These are phyloP conservation scores for Chaetophractus vellerosus DNA, from an alignment of 2,797 vertebrate genomes.

Conservation along the genomic window DNA sequence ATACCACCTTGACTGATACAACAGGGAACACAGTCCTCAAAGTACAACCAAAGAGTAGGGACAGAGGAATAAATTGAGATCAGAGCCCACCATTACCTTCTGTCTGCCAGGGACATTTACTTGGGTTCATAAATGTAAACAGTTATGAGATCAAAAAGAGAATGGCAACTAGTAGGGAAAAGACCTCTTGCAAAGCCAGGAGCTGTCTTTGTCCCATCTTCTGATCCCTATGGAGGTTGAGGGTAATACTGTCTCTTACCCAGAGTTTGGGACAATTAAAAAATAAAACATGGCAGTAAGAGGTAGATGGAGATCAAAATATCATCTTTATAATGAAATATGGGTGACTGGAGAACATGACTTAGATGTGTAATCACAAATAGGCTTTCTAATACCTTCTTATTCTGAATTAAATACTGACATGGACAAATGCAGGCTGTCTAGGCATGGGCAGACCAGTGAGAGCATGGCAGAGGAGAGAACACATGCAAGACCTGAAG, in stretches of 20 bases:
- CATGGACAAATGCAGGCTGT: not conserved
- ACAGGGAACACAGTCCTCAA: not conserved
- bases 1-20: conserved; percentile 1
- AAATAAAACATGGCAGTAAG: conserved; percentile 46
- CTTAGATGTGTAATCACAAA: conserved; percentile 36
- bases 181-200: not conserved
- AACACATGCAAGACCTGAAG: conserved; percentile 7
- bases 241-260: conserved; percentile 48
- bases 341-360: conserved; percentile 27
- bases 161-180: not conserved
- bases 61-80: conserved; percentile 27
- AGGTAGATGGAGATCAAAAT: conserved; percentile 53
- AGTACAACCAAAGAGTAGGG: conserved; percentile 1
- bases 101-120: not conserved
- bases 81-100: not conserved
- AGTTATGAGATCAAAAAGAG: conserved; percentile 14
- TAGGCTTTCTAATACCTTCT: conserved; percentile 42
- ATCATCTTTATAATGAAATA: not conserved
- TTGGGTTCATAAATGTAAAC: not conserved
- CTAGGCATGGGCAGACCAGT: not conserved
- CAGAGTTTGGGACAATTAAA: conserved; percentile 49
- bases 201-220: conserved; percentile 23
- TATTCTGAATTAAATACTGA: conserved; percentile 9
- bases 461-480: not conserved
- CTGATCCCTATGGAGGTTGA: not conserved